These are phyloP conservation scores for Lochmaea capreae DNA, from an alignment of 2,888 invertebrate genomes.

Conservation along the genomic window DNA sequence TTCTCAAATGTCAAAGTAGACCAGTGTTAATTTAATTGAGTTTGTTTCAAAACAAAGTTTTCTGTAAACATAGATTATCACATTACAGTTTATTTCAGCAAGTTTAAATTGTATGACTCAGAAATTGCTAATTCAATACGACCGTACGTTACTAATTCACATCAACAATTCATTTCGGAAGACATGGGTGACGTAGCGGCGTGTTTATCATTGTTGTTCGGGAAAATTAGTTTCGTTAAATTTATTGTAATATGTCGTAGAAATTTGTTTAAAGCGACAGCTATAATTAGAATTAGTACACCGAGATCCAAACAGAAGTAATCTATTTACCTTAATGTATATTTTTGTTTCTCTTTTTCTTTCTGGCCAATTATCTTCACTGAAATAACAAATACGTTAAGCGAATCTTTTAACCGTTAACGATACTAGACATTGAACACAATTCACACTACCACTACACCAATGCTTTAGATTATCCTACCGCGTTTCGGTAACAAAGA, in stretches of 20 bases:
- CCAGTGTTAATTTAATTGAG: not conserved
- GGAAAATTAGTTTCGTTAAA: not conserved
- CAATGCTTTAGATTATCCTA: too few relatives aligned
- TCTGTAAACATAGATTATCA: not conserved
- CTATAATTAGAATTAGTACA: not conserved
- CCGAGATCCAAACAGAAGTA: not conserved
- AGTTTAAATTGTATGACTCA: not conserved
- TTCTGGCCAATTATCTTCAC: too few relatives aligned
- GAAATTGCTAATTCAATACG: constrained; percentile 12
- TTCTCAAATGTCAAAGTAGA: not conserved
- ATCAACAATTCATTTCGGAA: not conserved
- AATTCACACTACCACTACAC: too few relatives aligned
- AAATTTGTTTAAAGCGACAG: not conserved
- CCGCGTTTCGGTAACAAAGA: too few relatives aligned
- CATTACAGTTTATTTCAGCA: not conserved
- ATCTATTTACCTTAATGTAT: too few relatives aligned
- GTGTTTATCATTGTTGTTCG: not conserved
- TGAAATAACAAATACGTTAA: too few relatives aligned
- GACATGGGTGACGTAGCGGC: not conserved
- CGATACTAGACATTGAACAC: too few relatives aligned
- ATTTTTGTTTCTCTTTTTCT: too few relatives aligned
- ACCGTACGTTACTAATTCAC: constrained; percentile 2
- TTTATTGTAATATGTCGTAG: not conserved
- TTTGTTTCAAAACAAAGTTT: not conserved
- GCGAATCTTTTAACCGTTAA: too few relatives aligned